Evolutionary conservation across 1,140 invertebrate species (phyloP).

Genomic region (Cardiocondyla obscurior): DNA sequence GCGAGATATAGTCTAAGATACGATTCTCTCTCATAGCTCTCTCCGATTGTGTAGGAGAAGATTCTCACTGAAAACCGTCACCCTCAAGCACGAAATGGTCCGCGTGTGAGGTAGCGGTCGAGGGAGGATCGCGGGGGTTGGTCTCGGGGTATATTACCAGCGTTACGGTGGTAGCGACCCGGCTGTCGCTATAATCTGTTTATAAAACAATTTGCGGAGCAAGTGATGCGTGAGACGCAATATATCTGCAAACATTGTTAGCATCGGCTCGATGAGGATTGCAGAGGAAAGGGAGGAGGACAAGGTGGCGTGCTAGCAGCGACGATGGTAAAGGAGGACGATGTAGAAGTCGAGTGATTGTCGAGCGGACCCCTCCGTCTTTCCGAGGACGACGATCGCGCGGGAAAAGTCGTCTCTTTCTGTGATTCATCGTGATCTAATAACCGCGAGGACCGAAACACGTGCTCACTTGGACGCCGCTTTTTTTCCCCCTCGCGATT

Average conservation of each 20-base stretch:
- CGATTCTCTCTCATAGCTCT: no score
- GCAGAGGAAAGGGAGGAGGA: slow-evolving; percentile 75
- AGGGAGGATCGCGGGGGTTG: slow-evolving; percentile 47
- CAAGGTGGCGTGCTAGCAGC: slow-evolving; percentile 56
- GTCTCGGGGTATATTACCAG: slow-evolving; percentile 70
- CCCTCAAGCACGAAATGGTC: slow-evolving; percentile 43
- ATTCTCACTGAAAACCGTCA: background rate
- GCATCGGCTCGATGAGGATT: slow-evolving; percentile 84
- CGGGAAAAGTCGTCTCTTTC: slow-evolving; percentile 37
- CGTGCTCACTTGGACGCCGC: slow-evolving; percentile 37
- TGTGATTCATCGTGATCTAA: slow-evolving; percentile 74
- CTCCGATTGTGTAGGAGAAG: slow-evolving; percentile 2
- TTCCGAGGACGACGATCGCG: slow-evolving; percentile 30
- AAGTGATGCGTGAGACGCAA: slow-evolving; percentile 85
- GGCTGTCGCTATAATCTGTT: slow-evolving; percentile 84
- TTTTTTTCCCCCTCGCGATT: background rate
- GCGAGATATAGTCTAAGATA: background rate
- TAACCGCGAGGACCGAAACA: slow-evolving; percentile 55
- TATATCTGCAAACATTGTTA: slow-evolving; percentile 85
- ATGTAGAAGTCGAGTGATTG: slow-evolving; percentile 28
- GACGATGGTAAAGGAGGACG: slow-evolving; percentile 33
- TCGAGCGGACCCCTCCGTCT: slow-evolving; percentile 58
- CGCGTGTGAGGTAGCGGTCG: slow-evolving; percentile 42
- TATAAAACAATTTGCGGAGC: slow-evolving; percentile 85
- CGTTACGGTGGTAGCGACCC: slow-evolving; percentile 71